Evolutionary conservation across 2,113 vertebrate genomes (phyloP).

Genomic region (Gracilinanus agilis): DNA sequence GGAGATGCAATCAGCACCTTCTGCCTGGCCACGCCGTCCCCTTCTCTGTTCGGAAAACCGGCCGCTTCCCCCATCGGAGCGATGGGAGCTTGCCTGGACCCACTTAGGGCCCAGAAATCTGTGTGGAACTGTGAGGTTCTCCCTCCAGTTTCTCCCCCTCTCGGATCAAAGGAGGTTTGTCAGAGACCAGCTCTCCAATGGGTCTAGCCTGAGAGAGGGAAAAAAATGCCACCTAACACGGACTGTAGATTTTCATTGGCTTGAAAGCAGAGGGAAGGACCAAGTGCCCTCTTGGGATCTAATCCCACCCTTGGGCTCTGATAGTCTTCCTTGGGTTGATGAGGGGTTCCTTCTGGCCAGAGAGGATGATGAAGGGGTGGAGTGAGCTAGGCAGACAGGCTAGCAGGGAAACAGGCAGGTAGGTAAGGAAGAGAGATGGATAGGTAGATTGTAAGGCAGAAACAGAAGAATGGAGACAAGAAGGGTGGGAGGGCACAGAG

Average conservation of each 20-base stretch:
- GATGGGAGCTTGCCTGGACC: too few species aligned
- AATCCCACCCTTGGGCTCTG: neutral
- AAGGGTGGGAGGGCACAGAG: neutral
- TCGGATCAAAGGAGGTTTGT: too few species aligned
- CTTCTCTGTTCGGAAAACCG: neutral
- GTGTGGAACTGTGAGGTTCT: too few species aligned
- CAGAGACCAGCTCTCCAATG: too few species aligned
- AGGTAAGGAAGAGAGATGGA: neutral
- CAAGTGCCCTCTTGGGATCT: neutral
- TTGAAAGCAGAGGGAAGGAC: neutral
- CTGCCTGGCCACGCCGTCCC: too few species aligned
- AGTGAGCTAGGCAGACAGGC: neutral
- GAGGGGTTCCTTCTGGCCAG: neutral
- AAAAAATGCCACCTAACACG: neutral
- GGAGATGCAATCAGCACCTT: neutral
- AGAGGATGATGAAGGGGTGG: neutral
- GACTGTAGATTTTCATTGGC: too few species aligned
- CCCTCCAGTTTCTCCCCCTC: too few species aligned
- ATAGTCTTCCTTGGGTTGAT: neutral
- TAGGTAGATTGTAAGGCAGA: neutral
- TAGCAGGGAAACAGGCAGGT: neutral
- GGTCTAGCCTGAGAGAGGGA: neutral
- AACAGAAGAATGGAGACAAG: neutral
- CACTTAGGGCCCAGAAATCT: too few species aligned
- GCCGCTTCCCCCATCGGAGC: neutral